Conservation (phyloP, 2,797 vertebrate genomes). For the Catostomus latipinnis region DNA sequence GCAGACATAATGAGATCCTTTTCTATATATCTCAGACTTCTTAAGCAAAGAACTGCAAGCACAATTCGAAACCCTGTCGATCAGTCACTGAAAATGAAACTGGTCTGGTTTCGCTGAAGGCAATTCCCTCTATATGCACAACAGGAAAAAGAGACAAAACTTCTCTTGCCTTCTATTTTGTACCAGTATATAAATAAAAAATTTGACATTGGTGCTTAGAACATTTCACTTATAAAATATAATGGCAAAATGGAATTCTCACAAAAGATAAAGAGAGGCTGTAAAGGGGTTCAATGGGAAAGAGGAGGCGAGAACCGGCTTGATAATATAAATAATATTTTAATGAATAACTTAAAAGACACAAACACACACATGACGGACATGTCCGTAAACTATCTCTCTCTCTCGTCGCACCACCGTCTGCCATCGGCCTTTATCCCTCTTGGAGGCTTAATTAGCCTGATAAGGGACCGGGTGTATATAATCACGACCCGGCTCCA, state of each 20-base stretch:
- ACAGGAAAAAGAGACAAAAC: conserved; percentile 39
- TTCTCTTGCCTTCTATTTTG: conserved; percentile 1
- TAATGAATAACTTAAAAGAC: no score
- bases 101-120: conserved; percentile 7
- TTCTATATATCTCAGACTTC: conserved; percentile 41
- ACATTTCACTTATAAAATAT: conserved; percentile 32
- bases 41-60: conserved; percentile 20
- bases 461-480: no score
- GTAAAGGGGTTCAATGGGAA: no score
- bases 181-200: conserved; percentile 49
- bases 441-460: no score
- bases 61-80: conserved; percentile 35
- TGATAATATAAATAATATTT: no score
- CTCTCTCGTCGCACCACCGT: no score
- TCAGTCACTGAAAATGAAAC: conserved; percentile 33
- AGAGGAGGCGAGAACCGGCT: no score
- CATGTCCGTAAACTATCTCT: no score
- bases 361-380: no score
- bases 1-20: conserved; percentile 37
- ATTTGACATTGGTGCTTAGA: conserved; percentile 47
- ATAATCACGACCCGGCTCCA: no score
- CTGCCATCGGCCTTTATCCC: no score
- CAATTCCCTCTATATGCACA: conserved; percentile 36
- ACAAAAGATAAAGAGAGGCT: conserved; percentile 21
- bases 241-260: conserved; percentile 43